These are phyloP conservation scores for Oopsacas minuta DNA, from an alignment of 37 sponge, comb jelly and placozoan species.

Conservation along the genomic window DNA sequence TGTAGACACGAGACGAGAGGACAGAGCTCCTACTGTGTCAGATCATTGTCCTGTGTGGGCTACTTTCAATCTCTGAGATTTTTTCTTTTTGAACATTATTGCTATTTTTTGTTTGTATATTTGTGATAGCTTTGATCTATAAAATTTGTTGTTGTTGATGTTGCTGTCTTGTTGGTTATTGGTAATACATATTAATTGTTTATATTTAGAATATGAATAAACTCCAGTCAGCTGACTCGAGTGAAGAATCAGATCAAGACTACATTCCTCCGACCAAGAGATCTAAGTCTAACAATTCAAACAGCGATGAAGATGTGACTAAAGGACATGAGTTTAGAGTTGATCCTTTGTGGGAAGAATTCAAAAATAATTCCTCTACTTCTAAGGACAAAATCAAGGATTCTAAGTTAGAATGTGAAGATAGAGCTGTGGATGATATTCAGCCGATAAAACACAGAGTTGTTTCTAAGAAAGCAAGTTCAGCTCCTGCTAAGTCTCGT, in stretches of 20 bases:
- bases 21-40: not conserved
- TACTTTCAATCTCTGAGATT: not conserved
- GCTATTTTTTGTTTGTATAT: not conserved
- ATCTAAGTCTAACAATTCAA: not conserved
- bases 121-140: no score
- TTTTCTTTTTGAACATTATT: not conserved
- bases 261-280: not conserved
- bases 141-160: no score
- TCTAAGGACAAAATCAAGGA: not conserved
- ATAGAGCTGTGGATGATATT: not conserved
- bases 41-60: slow-evolving; percentile 14
- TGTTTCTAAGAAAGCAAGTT: not conserved
- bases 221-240: not conserved
- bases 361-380: not conserved
- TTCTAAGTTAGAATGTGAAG: not conserved
- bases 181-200: no score
- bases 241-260: not conserved
- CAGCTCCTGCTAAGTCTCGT: not conserved
- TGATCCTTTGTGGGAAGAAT: not conserved
- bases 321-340: not conserved
- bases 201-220: no score
- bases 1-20: not conserved
- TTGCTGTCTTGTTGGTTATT: no score
- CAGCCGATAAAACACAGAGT: not conserved
- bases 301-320: not conserved